Percentiles rank a stretch among this genome's conserved stretches.
Conservation (phyloP, 2,797 vertebrate species). For the Malurus leucopterus region DNA sequence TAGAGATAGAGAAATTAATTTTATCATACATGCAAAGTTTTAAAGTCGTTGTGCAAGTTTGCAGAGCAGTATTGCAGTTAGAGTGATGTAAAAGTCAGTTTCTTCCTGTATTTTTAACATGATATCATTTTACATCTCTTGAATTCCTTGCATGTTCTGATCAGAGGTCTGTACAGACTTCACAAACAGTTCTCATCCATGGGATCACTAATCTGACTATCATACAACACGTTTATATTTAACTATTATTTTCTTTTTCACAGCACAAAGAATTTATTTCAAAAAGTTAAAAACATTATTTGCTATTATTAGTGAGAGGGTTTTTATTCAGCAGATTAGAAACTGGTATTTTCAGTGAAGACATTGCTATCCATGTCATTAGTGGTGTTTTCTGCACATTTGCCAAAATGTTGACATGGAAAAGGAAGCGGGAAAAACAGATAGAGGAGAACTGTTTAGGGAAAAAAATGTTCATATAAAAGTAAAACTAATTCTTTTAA, state of each 20-base stretch:
- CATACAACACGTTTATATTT: neutral
- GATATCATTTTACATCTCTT: neutral
- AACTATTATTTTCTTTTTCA: neutral
- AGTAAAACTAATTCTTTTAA: neutral
- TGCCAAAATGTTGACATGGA: neutral
- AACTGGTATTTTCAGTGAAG: neutral
- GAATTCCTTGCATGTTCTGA: neutral
- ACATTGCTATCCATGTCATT: neutral
- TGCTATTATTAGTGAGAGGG: neutral
- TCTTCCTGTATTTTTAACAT: slow-evolving; percentile 4
- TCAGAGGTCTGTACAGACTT: neutral
- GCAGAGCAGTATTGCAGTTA: neutral
- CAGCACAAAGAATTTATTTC: neutral
- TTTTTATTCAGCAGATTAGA: neutral
- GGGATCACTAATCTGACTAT: neutral
- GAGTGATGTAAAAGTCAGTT: neutral
- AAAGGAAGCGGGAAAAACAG: neutral
- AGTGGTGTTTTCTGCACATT: neutral
- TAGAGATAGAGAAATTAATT: neutral
- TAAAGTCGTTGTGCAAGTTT: neutral
- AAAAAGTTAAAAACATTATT: neutral
- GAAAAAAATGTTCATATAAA: neutral
- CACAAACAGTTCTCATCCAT: neutral
- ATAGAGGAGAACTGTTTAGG: neutral
- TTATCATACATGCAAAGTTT: neutral